These are phyloP conservation scores for Dreissena rostriformis DNA, from an alignment of 1,140 invertebrate species.

Conservation along the genomic window DNA sequence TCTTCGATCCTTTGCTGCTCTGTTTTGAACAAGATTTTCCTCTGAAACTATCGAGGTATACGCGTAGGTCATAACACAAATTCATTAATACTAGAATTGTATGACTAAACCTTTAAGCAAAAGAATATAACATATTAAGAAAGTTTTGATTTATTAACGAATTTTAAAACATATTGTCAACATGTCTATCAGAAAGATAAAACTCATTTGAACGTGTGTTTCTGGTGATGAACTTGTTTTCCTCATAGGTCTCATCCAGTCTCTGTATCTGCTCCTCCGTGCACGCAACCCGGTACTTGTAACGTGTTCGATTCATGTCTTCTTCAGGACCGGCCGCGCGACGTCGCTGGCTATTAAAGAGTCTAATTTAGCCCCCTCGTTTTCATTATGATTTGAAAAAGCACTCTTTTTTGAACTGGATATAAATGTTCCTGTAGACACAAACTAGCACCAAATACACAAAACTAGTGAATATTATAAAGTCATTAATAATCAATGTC, in stretches of 20 bases:
- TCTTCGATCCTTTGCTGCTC: conserved; percentile 28
- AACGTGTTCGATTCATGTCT: conserved; percentile 30
- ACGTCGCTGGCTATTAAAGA: conserved; percentile 14
- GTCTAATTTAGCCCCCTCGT: no score
- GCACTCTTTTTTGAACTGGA: no score
- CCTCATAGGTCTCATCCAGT: conserved; percentile 23
- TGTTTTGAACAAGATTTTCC: conserved; percentile 38
- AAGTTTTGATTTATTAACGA: no score
- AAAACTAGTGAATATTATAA: no score
- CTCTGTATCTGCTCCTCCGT: conserved; percentile 44
- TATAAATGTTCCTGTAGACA: no score
- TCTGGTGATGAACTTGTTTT: conserved; percentile 35
- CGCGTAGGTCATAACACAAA: no score
- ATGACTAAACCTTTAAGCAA: neutral
- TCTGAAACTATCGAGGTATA: conserved; percentile 26
- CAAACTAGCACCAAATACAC: no score
- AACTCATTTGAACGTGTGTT: conserved; percentile 13
- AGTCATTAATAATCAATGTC: no score
- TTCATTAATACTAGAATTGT: no score
- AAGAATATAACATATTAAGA: no score
- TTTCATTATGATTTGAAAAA: no score
- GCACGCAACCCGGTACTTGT: conserved; percentile 46
- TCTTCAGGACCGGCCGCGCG: neutral
- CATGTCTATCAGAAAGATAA: conserved; percentile 47
- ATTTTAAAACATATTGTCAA: no score